Percentiles rank a stretch among this genome's conserved stretches.
Conservation (phyloP, 2,888 invertebrate genomes). For the Epinotia nisella region DNA sequence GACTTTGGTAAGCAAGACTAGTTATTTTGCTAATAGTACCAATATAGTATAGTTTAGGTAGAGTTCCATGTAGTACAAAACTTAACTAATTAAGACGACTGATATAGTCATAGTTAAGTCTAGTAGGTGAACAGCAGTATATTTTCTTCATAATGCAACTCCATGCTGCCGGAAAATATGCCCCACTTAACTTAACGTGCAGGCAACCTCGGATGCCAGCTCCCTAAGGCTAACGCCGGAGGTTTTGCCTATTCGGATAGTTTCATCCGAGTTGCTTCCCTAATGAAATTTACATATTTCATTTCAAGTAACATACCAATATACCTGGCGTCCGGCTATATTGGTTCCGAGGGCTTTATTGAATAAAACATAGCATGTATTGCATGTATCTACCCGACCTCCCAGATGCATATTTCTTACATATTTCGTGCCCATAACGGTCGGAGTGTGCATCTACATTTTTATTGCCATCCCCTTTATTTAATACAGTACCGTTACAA, state of each 20-base stretch:
- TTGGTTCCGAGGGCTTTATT: constrained; percentile 71
- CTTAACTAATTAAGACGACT: constrained; percentile 33
- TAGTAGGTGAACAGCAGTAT: constrained; percentile 1
- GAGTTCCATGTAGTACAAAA: not conserved
- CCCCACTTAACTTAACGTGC: constrained; percentile 23
- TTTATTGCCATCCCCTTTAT: constrained; percentile 63
- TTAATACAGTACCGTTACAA: constrained; percentile 52
- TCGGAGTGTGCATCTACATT: constrained; percentile 69
- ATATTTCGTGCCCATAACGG: constrained; percentile 61
- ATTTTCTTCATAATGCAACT: constrained; percentile 1
- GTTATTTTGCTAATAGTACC: not conserved
- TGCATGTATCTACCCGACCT: constrained; percentile 70
- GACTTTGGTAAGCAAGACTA: not conserved
- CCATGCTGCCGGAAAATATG: constrained; percentile 14
- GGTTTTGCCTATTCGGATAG: constrained; percentile 44
- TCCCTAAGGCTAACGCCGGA: constrained; percentile 38
- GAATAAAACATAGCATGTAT: constrained; percentile 80
- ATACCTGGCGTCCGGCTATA: constrained; percentile 62
- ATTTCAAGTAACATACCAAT: constrained; percentile 65
- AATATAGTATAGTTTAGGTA: too few species aligned
- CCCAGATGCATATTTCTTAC: constrained; percentile 76
- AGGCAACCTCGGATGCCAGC: constrained; percentile 19
- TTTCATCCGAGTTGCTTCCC: constrained; percentile 36
- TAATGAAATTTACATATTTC: constrained; percentile 50
- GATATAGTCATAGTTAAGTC: constrained; percentile 32